phyloP scores from a whole-genome alignment of 1,140 invertebrate genomes.

The Drosophila seguyi region DNA sequence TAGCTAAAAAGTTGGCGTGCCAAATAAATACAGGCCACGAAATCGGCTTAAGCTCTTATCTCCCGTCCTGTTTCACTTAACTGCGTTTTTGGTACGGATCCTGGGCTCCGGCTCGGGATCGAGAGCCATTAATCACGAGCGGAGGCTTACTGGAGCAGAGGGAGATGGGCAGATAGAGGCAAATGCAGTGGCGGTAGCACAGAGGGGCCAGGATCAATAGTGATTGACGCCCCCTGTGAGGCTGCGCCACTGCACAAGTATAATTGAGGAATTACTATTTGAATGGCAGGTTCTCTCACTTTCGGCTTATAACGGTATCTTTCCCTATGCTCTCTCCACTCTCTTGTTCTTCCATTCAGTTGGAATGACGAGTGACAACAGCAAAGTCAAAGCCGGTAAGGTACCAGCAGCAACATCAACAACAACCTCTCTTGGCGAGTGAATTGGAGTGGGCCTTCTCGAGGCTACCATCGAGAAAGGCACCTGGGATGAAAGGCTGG shows the following conservation, averaged over 20 bases:
- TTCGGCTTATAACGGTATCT: constrained; percentile 23
- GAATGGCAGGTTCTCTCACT: constrained; percentile 53
- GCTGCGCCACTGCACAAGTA: constrained; percentile 35
- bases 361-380: constrained; percentile 68
- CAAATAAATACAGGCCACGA: constrained; percentile 73
- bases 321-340: constrained; percentile 2
- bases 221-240: background rate
- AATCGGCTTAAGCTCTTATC: constrained; percentile 71
- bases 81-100: constrained; percentile 37
- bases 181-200: background rate
- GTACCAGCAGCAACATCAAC: constrained; percentile 31
- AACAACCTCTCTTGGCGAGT: too few species aligned
- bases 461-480: too few species aligned
- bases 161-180: background rate
- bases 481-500: too few species aligned
- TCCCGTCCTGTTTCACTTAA: constrained; percentile 69
- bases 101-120: constrained; percentile 35
- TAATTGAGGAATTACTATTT: constrained; percentile 84
- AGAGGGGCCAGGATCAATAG: background rate
- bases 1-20: constrained; percentile 76
- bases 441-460: too few species aligned
- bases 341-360: background rate
- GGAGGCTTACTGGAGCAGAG: constrained; percentile 28
- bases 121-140: constrained; percentile 66
- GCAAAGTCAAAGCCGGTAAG: constrained; percentile 64